Conservation (phyloP, 2,113 vertebrate genomes). For the Sapayoa aenigma region DNA sequence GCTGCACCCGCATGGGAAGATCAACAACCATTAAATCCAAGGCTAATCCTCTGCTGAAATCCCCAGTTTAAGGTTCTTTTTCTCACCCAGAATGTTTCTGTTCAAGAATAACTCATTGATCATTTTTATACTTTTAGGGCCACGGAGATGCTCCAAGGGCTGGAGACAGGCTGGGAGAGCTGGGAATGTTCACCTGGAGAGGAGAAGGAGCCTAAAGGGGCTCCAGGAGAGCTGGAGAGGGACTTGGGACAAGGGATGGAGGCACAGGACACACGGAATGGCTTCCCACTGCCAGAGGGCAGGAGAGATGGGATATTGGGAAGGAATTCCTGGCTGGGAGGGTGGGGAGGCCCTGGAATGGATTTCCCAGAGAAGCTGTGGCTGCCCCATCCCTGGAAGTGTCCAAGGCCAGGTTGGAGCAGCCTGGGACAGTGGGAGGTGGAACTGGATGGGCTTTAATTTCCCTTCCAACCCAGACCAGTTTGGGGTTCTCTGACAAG, state of each 20-base stretch:
- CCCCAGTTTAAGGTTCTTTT: background rate
- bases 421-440: fast-evolving
- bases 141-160: fast-evolving
- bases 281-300: background rate
- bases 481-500: fast-evolving
- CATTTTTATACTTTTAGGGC: background rate
- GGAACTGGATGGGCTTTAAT: background rate
- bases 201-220: background rate
- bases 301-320: background rate
- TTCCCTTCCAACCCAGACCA: background rate
- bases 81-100: fast-evolving
- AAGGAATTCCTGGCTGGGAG: background rate
- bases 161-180: background rate
- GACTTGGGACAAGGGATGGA: background rate
- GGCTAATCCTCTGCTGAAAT: background rate
- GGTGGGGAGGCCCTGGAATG: background rate
- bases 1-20: background rate
- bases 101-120: background rate
- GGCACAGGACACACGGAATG: background rate
- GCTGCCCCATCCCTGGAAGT: background rate
- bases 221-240: background rate
- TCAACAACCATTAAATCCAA: fast-evolving
- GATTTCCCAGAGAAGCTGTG: background rate
- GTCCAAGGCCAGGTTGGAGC: background rate
- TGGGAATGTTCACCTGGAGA: background rate